These are phyloP conservation scores for Neodiprion pinetum DNA, from an alignment of 1,140 invertebrate species.

Conservation along the genomic window DNA sequence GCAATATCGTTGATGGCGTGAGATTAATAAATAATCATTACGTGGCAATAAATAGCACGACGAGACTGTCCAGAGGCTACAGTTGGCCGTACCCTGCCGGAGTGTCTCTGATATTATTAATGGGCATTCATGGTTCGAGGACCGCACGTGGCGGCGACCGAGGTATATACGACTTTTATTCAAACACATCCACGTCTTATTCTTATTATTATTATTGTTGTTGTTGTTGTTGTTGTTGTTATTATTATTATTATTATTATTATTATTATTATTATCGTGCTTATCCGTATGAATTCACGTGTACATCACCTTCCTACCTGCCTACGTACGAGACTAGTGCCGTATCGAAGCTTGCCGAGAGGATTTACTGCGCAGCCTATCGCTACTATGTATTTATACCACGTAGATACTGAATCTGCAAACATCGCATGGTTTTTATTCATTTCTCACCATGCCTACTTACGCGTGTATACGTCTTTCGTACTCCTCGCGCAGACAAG, in stretches of 20 bases:
- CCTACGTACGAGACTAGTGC: not conserved
- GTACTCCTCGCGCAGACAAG: too few relatives aligned
- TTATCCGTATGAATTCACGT: not conserved
- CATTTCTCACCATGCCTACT: too few relatives aligned
- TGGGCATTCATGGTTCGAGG: slow-evolving; percentile 26
- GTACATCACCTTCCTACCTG: not conserved
- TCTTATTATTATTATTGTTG: not conserved
- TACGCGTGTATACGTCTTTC: too few relatives aligned
- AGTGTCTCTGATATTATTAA: slow-evolving; percentile 45
- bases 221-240: slow-evolving; percentile 1
- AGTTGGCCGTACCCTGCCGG: slow-evolving; percentile 16
- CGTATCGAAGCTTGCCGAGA: not conserved
- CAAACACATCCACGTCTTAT: too few relatives aligned
- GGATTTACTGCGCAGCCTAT: not conserved
- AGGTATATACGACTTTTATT: slow-evolving; percentile 7
- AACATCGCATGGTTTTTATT: too few relatives aligned
- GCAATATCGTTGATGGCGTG: slow-evolving; percentile 34
- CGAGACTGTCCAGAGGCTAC: slow-evolving; percentile 23
- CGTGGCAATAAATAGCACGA: slow-evolving; percentile 46
- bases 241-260: not conserved
- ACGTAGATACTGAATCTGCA: not conserved
- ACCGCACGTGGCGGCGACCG: slow-evolving; percentile 26
- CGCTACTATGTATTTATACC: not conserved
- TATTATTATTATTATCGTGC: not conserved
- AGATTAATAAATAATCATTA: slow-evolving; percentile 55